Conservation (phyloP, 2,888 invertebrate species). For the Xestia xanthographa region DNA sequence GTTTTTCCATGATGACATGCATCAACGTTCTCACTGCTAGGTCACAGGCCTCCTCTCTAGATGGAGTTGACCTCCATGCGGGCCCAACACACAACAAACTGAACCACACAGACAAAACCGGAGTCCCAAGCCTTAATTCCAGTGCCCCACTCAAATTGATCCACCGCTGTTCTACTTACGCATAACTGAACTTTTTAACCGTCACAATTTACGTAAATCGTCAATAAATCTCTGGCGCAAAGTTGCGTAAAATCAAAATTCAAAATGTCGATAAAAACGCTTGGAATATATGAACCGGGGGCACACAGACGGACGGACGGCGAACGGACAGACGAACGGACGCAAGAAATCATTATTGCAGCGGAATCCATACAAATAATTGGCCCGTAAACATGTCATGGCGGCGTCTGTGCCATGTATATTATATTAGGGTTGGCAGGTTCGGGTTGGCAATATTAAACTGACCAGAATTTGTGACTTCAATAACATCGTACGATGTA, state of each 20-base stretch:
- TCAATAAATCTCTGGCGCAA: slow-evolving; percentile 80
- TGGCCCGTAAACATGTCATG: slow-evolving; percentile 91
- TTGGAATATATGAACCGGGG: slow-evolving; percentile 79
- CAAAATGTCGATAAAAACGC: slow-evolving; percentile 82
- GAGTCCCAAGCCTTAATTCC: slow-evolving; percentile 8
- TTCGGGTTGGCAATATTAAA: background rate
- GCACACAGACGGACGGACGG: slow-evolving; percentile 64
- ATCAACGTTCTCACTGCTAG: background rate
- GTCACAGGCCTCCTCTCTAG: background rate
- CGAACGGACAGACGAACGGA: slow-evolving; percentile 76
- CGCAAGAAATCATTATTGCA: slow-evolving; percentile 90
- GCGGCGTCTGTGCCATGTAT: slow-evolving; percentile 90
- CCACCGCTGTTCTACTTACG: slow-evolving; percentile 52
- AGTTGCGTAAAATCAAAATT: slow-evolving; percentile 81
- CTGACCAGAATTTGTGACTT: background rate
- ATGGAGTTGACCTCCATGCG: background rate
- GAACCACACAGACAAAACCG: background rate
- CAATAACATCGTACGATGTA: background rate
- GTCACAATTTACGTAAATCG: slow-evolving; percentile 66
- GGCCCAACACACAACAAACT: background rate
- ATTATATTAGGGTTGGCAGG: slow-evolving; percentile 84
- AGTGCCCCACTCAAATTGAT: slow-evolving; percentile 34
- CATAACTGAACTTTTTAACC: slow-evolving; percentile 61
- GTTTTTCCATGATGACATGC: no score
- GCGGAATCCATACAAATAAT: slow-evolving; percentile 91